These are phyloP conservation scores for Gila robusta DNA, from an alignment of 2,797 vertebrate genomes.

Conservation along the genomic window DNA sequence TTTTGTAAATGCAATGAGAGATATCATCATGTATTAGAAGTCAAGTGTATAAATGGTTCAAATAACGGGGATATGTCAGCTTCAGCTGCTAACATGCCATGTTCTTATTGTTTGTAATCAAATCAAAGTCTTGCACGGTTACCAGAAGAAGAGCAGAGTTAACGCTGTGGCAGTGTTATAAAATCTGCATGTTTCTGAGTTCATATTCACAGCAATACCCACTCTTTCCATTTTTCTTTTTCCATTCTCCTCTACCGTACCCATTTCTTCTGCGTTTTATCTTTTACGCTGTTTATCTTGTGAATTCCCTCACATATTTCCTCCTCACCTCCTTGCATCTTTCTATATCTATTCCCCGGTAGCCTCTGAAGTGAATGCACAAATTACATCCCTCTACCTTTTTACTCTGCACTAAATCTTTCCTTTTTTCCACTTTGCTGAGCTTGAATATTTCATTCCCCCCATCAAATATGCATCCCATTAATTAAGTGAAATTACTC, in stretches of 20 bases:
- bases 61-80: neutral
- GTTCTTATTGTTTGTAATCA: slow-evolving; percentile 13
- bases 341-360: slow-evolving; percentile 47
- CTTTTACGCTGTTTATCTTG: slow-evolving; percentile 42
- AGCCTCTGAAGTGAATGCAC: slow-evolving; percentile 78
- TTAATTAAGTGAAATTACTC: slow-evolving; percentile 98
- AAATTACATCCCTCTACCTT: slow-evolving; percentile 94
- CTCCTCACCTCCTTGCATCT: slow-evolving; percentile 36
- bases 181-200: slow-evolving; percentile 50
- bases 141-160: neutral
- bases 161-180: neutral
- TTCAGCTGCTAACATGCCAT: slow-evolving; percentile 25
- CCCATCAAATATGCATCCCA: slow-evolving; percentile 97
- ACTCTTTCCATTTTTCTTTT: slow-evolving; percentile 25
- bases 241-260: slow-evolving; percentile 42
- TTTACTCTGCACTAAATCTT: slow-evolving; percentile 94
- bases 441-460: slow-evolving; percentile 97
- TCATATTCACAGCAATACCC: slow-evolving; percentile 36
- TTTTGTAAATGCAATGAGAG: neutral
- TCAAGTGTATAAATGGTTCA: neutral
- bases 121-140: slow-evolving; percentile 7
- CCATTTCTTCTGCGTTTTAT: slow-evolving; percentile 49
- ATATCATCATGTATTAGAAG: neutral
- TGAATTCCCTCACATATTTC: slow-evolving; percentile 32
- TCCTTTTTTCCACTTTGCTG: slow-evolving; percentile 97